Conservation (phyloP, 2,797 vertebrate species). For the Champsocephalus gunnari region DNA sequence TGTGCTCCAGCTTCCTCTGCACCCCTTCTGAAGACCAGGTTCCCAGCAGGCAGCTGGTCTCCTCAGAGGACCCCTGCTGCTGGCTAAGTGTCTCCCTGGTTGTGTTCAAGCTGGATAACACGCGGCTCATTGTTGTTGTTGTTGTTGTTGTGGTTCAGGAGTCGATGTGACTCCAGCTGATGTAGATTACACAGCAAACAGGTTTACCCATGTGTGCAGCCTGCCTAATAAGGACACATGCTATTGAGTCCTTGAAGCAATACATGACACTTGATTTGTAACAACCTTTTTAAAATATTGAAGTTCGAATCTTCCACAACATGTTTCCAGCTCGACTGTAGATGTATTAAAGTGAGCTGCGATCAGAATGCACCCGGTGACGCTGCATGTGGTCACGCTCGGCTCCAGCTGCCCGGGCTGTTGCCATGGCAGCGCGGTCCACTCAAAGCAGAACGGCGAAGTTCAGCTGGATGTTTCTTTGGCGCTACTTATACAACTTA, state of each 20-base stretch:
- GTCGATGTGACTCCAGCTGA: neutral
- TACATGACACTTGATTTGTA: too few species aligned
- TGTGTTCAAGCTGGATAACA: too few species aligned
- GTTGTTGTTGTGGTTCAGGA: too few species aligned
- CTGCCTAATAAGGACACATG: neutral
- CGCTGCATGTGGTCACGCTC: neutral
- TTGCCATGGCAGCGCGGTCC: neutral
- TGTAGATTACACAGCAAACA: neutral
- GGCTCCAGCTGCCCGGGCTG: neutral
- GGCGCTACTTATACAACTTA: too few species aligned
- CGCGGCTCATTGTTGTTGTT: too few species aligned
- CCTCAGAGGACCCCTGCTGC: too few species aligned
- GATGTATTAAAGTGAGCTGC: constrained; percentile 1
- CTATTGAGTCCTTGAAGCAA: neutral
- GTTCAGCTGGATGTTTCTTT: neutral
- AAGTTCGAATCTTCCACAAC: neutral
- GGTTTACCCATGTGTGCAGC: neutral
- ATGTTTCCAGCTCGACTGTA: neutral
- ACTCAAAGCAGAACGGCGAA: neutral
- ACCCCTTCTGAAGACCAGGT: too few species aligned
- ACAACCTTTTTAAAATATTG: neutral
- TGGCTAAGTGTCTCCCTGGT: too few species aligned
- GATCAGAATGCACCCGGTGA: constrained; percentile 9
- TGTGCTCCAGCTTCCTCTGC: too few species aligned
- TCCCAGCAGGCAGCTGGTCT: too few species aligned